phyloP scores from a whole-genome alignment of 2,797 vertebrate species.

The Vespertilio murinus region DNA sequence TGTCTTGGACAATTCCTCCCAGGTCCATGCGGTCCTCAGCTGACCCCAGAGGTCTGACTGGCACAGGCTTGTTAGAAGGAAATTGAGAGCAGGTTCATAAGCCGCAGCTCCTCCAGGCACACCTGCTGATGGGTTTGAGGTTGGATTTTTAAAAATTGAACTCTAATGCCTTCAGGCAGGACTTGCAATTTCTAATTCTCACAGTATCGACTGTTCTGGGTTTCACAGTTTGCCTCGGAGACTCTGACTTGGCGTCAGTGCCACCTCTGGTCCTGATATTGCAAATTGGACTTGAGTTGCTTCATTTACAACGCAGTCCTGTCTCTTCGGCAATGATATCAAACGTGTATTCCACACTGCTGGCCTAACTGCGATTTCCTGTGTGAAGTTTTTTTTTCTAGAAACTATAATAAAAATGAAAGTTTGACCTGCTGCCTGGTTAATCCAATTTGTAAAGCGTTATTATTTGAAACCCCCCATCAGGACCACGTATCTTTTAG shows the following conservation, averaged over 20 bases:
- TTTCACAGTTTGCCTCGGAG: not conserved
- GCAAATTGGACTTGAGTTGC: not conserved
- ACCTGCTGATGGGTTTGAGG: not conserved
- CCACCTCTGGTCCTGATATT: not conserved
- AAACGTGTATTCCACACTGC: conserved; percentile 17
- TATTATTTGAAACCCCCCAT: conserved; percentile 39
- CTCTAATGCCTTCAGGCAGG: not conserved
- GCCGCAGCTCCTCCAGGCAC: not conserved
- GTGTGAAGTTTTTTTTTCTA: not conserved
- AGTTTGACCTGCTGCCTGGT: not conserved
- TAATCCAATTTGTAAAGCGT: conserved; percentile 14
- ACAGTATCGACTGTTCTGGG: not conserved
- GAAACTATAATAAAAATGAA: conserved; percentile 38
- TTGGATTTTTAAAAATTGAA: not conserved
- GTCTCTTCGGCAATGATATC: not conserved
- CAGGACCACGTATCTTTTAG: conserved; percentile 36
- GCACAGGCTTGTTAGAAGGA: not conserved
- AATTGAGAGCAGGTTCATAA: not conserved
- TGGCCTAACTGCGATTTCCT: not conserved
- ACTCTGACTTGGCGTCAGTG: not conserved
- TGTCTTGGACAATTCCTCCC: not conserved
- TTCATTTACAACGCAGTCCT: not conserved
- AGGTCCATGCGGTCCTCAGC: not conserved
- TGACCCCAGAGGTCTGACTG: not conserved
- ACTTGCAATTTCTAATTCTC: not conserved